A percentile compares a stretch with the other conserved stretches of the same genome.
These are phyloP conservation scores for Vandiemenella viatica DNA, from an alignment of 2,888 invertebrate species.

Conservation along the genomic window DNA sequence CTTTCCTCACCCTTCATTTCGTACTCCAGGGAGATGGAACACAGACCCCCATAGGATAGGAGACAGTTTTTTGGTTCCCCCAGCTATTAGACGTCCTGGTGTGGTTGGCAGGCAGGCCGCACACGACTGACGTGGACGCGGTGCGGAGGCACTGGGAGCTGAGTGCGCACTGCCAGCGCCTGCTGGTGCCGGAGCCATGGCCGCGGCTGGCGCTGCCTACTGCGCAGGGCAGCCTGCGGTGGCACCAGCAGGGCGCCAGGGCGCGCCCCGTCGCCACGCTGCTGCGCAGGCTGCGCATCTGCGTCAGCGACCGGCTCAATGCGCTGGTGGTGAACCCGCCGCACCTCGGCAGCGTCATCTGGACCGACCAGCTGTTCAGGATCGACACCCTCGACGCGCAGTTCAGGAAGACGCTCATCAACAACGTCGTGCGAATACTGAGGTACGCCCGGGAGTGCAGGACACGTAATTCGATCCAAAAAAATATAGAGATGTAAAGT, in stretches of 20 bases:
- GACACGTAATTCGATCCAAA: too few relatives aligned
- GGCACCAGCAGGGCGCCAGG: neutral
- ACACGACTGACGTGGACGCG: neutral
- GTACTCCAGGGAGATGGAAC: too few relatives aligned
- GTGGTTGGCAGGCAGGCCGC: too few relatives aligned
- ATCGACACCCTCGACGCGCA: neutral
- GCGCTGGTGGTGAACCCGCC: neutral
- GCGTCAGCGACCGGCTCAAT: neutral
- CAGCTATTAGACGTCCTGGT: too few relatives aligned
- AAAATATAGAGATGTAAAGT: too few relatives aligned
- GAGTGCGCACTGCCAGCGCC: neutral
- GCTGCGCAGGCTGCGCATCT: neutral
- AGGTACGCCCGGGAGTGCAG: too few relatives aligned
- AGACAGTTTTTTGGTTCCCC: too few relatives aligned
- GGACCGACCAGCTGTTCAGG: neutral
- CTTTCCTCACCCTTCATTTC: too few relatives aligned
- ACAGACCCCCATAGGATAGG: too few relatives aligned
- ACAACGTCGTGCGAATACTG: too few relatives aligned
- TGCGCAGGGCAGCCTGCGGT: neutral
- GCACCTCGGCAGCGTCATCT: neutral
- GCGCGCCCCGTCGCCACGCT: neutral
- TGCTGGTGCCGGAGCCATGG: neutral
- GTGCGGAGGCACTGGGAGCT: neutral
- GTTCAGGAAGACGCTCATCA: too few relatives aligned
- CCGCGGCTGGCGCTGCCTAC: neutral